Conservation (phyloP, 2,888 invertebrate genomes). For the Scrobipalpa atriplicella region DNA sequence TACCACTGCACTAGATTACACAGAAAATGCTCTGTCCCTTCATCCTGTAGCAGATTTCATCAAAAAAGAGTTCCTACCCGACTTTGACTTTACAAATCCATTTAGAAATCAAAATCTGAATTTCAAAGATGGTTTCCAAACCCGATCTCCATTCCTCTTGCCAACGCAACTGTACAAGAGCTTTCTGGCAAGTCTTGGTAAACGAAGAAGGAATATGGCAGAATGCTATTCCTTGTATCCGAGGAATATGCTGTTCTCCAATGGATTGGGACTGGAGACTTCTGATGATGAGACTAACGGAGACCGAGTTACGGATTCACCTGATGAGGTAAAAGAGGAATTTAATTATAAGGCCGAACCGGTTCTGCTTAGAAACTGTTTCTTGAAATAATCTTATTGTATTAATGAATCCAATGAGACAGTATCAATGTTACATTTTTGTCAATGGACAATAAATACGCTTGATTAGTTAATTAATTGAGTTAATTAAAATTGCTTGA, state of each 20-base stretch:
- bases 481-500: too few species aligned
- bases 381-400: too few species aligned
- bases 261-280: slow-evolving; percentile 67
- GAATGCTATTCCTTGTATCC: slow-evolving; percentile 77
- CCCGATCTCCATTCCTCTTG: slow-evolving; percentile 83
- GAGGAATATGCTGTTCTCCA: slow-evolving; percentile 82
- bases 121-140: slow-evolving; percentile 71
- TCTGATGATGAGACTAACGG: slow-evolving; percentile 74
- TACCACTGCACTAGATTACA: slow-evolving; percentile 68
- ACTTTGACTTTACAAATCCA: slow-evolving; percentile 72
- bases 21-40: slow-evolving; percentile 66
- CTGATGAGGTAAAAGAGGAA: slow-evolving; percentile 71
- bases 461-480: too few species aligned
- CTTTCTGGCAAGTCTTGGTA: slow-evolving; percentile 85
- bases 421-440: not conserved
- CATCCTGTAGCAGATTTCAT: slow-evolving; percentile 77
- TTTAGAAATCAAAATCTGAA: slow-evolving; percentile 69
- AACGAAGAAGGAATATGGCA: slow-evolving; percentile 71
- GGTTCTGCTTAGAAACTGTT: too few species aligned
- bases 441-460: too few species aligned
- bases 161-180: slow-evolving; percentile 92
- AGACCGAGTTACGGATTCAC: slow-evolving; percentile 71
- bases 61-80: slow-evolving; percentile 78
- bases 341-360: not conserved
- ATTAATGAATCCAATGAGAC: not conserved